Evolutionary conservation across 1,140 invertebrate genomes (phyloP).

Genomic region (Lineus longissimus): DNA sequence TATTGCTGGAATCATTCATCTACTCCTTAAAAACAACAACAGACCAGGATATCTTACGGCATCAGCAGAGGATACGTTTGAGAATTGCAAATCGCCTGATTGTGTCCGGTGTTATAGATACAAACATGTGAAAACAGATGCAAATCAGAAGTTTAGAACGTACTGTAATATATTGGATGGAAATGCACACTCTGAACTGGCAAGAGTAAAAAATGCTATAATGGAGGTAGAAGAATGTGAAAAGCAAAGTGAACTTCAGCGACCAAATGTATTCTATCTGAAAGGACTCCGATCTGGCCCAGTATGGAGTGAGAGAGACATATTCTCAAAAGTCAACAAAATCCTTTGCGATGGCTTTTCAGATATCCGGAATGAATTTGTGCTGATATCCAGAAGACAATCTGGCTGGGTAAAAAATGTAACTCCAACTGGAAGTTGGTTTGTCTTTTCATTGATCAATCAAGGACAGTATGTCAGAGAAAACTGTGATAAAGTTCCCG

Average conservation of each 20-base stretch:
- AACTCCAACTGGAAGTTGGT: constrained; percentile 33
- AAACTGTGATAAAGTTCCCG: constrained; percentile 24
- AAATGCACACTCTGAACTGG: background rate
- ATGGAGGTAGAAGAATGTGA: background rate
- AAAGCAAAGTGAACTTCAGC: constrained; percentile 4
- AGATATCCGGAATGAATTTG: constrained; percentile 19
- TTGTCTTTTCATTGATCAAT: constrained; percentile 38
- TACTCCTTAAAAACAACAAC: too few relatives aligned
- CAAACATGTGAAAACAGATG: constrained; percentile 17
- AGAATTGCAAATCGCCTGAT: constrained; percentile 23
- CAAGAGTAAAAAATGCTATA: background rate
- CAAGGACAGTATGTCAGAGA: constrained; percentile 28
- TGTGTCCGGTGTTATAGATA: constrained; percentile 35
- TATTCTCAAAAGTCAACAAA: constrained; percentile 15
- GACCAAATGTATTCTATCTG: constrained; percentile 24
- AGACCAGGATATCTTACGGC: too few relatives aligned
- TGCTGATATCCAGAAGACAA: constrained; percentile 10
- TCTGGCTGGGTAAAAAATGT: constrained; percentile 29
- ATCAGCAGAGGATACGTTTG: background rate
- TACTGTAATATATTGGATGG: background rate
- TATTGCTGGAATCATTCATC: too few relatives aligned
- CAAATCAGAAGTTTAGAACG: constrained; percentile 11
- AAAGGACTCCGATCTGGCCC: constrained; percentile 11
- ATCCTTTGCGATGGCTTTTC: constrained; percentile 19
- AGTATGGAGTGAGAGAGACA: constrained; percentile 14